Base-by-base conservation (phyloP, 2,113 vertebrate species). In the Dicaeum eximium region DNA sequence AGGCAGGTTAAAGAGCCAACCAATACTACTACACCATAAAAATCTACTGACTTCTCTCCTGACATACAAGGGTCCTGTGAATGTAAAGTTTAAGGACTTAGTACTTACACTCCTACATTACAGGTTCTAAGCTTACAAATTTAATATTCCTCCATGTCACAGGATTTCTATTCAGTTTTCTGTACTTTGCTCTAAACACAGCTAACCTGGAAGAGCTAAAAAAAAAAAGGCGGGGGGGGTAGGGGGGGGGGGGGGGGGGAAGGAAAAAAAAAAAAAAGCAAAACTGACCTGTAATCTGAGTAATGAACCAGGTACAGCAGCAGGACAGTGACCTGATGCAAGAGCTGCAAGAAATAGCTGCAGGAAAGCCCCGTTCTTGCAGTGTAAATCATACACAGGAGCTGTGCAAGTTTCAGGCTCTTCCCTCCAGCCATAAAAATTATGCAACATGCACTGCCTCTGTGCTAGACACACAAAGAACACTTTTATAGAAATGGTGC, bases 351-450 rank as follows among this genome's bases (percentile, higher is more conserved):
- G 83, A 27, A 86, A 56, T 11, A 80, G 62, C 66, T 88, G 20
- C 71, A 87, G 64, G 44, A 38, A 42, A 94, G 19, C 57, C 37
- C 35, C 56, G 47, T 11, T 78, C 60, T 27, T 75, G 57, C 66
- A 37, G 18, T 5, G 8, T 5, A 80, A 80, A 27, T 44, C 56
- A 50, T 0, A 30, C 42, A 65, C 62, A 88, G 58, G 70, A 93
- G 74, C 81, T 61, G 37, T 14, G 50, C 48, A 82, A 72, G 47
- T 57, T 45, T 85, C 42, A 48, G 48, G 54, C 66, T 88, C 71
- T 94, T 75, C 73, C 62, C 81, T 95, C 73, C 53, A 93, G 92
- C 45, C 88, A 95, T 42, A 85, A 48, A 75, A 75, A 69, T 90
- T 87, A 91, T 1, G 10, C 81, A 95, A 96, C 54, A 9, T 2